Evolutionary conservation across 2,888 invertebrate genomes (phyloP).

Genomic region (Spodoptera exigua): DNA sequence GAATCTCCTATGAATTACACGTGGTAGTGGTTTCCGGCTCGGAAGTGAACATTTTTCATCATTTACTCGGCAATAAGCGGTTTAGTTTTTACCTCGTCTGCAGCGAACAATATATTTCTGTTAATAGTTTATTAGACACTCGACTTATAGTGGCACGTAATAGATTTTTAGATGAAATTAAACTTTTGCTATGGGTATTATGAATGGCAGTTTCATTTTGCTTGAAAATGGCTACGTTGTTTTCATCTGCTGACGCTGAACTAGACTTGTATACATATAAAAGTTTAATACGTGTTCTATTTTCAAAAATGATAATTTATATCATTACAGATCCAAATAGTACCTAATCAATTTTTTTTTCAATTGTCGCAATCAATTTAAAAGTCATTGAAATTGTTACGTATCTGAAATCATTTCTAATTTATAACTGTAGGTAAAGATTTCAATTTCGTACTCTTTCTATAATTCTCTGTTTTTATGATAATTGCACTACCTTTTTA

Average conservation of each 20-base stretch:
- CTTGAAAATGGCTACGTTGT: neutral
- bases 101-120: slow-evolving; percentile 69
- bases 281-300: too few relatives aligned
- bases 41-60: slow-evolving; percentile 77
- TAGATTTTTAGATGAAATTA: slow-evolving; percentile 50
- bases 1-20: slow-evolving; percentile 17
- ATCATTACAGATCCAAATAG: too few relatives aligned
- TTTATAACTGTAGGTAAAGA: too few relatives aligned
- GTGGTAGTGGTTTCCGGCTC: slow-evolving; percentile 60
- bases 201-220: neutral
- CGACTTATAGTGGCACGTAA: slow-evolving; percentile 39
- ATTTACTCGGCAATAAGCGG: slow-evolving; percentile 78
- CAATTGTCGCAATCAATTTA: too few relatives aligned
- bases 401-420: too few relatives aligned
- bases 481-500: neutral
- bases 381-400: too few relatives aligned
- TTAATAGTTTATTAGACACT: slow-evolving; percentile 71
- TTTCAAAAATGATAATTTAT: too few relatives aligned
- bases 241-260: too few relatives aligned
- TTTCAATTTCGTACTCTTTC: too few relatives aligned
- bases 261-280: too few relatives aligned
- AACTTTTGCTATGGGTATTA: slow-evolving; percentile 1
- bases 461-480: too few relatives aligned
- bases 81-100: slow-evolving; percentile 73
- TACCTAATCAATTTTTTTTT: too few relatives aligned